These are phyloP conservation scores for Paratrypauchen microcephalus DNA, from an alignment of 2,797 vertebrate species.

Conservation along the genomic window DNA sequence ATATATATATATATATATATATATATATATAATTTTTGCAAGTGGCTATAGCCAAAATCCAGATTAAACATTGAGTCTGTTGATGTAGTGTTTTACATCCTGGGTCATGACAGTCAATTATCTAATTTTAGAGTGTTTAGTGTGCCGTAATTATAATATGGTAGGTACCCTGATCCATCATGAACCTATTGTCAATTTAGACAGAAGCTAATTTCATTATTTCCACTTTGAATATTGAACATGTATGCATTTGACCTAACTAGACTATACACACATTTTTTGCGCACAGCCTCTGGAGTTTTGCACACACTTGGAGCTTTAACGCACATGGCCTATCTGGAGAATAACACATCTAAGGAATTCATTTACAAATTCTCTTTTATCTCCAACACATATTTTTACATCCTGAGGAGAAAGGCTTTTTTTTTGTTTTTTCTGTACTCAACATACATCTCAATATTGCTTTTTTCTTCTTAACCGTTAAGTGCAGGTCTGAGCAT, in stretches of 20 bases:
- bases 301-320: conserved; percentile 29
- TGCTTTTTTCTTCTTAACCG: conserved; percentile 2
- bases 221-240: conserved; percentile 14
- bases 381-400: conserved; percentile 43
- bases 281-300: conserved; percentile 30
- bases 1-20: too few relatives aligned
- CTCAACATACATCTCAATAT: conserved; percentile 1
- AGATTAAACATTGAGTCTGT: not conserved
- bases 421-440: conserved; percentile 24
- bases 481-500: conserved; percentile 30
- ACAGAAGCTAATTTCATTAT: conserved; percentile 4
- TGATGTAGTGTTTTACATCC: not conserved
- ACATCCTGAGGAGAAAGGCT: conserved; percentile 25
- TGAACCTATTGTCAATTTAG: not conserved
- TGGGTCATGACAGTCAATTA: not conserved
- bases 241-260: conserved; percentile 3
- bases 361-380: conserved; percentile 50
- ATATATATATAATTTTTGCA: not conserved
- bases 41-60: not conserved
- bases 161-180: not conserved
- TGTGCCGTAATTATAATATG: not conserved
- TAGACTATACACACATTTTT: conserved; percentile 29
- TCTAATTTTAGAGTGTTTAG: not conserved
- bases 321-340: conserved; percentile 21
- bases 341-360: conserved; percentile 53